These are phyloP conservation scores for Epinephelus coioides DNA, from an alignment of 2,797 vertebrate genomes.

Conservation along the genomic window DNA sequence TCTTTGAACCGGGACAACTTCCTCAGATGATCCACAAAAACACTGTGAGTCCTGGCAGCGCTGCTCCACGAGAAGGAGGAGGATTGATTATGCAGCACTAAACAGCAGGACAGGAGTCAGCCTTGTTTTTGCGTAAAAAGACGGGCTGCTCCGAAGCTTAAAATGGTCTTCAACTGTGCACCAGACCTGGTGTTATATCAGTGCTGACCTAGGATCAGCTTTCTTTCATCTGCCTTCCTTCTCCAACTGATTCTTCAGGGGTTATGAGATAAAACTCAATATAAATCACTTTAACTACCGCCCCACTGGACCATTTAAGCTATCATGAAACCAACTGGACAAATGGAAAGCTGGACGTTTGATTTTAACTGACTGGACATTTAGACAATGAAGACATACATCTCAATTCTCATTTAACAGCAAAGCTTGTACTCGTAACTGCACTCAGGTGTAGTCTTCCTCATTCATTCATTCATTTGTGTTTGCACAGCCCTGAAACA, in stretches of 20 bases:
- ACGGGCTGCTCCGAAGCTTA: slow-evolving; percentile 1
- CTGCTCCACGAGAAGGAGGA: slow-evolving; percentile 6
- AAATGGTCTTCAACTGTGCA: background rate
- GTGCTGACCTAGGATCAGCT: slow-evolving; percentile 2
- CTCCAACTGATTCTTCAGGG: background rate
- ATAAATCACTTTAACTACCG: slow-evolving; percentile 3
- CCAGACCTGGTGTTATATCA: background rate
- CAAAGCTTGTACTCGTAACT: slow-evolving; percentile 7
- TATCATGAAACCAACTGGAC: slow-evolving; percentile 7
- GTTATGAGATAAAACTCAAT: background rate
- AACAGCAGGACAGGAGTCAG: slow-evolving; percentile 34
- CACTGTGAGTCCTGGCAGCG: slow-evolving; percentile 39
- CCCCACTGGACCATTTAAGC: background rate
- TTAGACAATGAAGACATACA: background rate
- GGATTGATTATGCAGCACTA: slow-evolving; percentile 1
- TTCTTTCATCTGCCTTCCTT: slow-evolving; percentile 7
- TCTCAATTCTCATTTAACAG: background rate
- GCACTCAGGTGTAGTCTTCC: background rate
- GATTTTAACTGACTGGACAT: slow-evolving; percentile 34
- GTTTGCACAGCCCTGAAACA: slow-evolving; percentile 33
- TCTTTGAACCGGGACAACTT: slow-evolving; percentile 1
- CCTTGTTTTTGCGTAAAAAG: slow-evolving; percentile 3
- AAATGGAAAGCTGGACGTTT: slow-evolving; percentile 26
- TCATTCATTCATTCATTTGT: background rate
- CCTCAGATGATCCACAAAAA: slow-evolving; percentile 28